These are phyloP conservation scores for Aethina tumida DNA, from an alignment of 1,140 invertebrate species.

Conservation along the genomic window DNA sequence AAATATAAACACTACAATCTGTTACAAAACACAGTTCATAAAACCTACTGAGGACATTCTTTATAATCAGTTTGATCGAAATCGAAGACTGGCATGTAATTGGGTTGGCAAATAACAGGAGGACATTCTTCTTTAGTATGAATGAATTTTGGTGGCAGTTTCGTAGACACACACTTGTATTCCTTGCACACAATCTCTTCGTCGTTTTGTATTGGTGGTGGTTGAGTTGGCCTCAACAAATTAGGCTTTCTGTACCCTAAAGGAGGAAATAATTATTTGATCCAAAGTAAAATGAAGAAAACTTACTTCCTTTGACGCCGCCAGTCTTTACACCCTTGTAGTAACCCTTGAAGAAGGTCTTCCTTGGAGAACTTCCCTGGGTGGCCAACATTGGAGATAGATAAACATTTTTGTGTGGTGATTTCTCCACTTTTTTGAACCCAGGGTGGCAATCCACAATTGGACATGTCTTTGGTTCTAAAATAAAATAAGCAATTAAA, in stretches of 20 bases:
- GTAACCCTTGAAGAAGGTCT: conserved; percentile 30
- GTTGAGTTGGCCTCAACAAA: conserved; percentile 4
- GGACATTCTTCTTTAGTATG: conserved; percentile 38
- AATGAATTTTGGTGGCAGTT: conserved; percentile 32
- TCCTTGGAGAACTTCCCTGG: conserved; percentile 1
- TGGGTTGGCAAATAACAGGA: conserved; percentile 45
- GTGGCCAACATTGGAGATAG: conserved; percentile 26
- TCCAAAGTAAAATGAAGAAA: background rate
- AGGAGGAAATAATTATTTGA: background rate
- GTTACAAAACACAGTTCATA: background rate
- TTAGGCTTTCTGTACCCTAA: conserved; percentile 6
- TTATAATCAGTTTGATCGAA: conserved; percentile 6
- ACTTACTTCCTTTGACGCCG: conserved; percentile 15
- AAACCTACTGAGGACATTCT: conserved; percentile 16
- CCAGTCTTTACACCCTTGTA: conserved; percentile 28
- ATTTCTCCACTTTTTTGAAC: conserved; percentile 37
- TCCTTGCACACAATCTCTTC: conserved; percentile 38
- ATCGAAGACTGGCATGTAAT: conserved; percentile 37
- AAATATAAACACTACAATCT: conserved; percentile 10
- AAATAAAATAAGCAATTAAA: conserved; percentile 1
- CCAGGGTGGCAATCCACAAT: conserved; percentile 42
- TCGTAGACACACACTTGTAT: conserved; percentile 42
- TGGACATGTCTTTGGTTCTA: conserved; percentile 14
- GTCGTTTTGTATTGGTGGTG: conserved; percentile 5
- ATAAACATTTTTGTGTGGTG: conserved; percentile 28